A percentile compares a stretch with the other conserved stretches of the same genome.
Evolutionary conservation across 2,797 vertebrate species (phyloP).

Genomic region (Astyanax mexicanus): DNA sequence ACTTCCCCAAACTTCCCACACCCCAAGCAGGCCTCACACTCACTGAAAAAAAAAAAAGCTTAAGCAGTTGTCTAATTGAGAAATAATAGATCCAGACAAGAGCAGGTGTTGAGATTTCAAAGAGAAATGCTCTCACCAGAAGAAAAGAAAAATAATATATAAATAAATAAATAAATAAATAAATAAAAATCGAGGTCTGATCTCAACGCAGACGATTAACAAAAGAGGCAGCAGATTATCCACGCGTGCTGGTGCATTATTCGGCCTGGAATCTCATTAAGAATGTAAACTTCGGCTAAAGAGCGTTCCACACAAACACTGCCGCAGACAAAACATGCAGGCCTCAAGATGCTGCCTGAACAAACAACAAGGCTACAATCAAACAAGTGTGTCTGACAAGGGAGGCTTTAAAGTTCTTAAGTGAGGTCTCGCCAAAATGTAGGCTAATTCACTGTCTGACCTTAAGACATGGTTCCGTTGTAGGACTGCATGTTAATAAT

Average conservation of each 20-base stretch:
- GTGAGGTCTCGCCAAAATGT: not conserved
- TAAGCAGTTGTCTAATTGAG: not conserved
- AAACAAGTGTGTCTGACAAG: not conserved
- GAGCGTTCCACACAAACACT: not conserved
- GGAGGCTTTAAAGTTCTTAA: not conserved
- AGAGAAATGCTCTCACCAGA: too few species aligned
- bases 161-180: too few species aligned
- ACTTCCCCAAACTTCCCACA: too few species aligned
- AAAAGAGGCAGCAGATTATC: not conserved
- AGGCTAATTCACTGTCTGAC: too few species aligned
- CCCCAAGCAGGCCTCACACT: conserved; percentile 1
- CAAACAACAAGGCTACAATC: not conserved
- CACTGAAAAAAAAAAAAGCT: not conserved
- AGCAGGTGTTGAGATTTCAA: too few species aligned
- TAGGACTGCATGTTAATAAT: too few species aligned
- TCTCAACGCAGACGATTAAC: not conserved
- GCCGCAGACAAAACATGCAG: not conserved
- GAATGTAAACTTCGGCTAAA: conserved; percentile 7
- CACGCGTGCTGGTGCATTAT: not conserved
- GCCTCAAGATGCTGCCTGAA: not conserved
- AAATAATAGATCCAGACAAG: not conserved
- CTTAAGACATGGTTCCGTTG: too few species aligned
- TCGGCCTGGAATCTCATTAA: not conserved
- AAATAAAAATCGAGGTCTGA: too few species aligned
- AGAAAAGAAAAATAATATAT: too few species aligned